Evolutionary conservation across 2,797 vertebrate species (phyloP).

Genomic region (Lindbergichthys nudifrons): DNA sequence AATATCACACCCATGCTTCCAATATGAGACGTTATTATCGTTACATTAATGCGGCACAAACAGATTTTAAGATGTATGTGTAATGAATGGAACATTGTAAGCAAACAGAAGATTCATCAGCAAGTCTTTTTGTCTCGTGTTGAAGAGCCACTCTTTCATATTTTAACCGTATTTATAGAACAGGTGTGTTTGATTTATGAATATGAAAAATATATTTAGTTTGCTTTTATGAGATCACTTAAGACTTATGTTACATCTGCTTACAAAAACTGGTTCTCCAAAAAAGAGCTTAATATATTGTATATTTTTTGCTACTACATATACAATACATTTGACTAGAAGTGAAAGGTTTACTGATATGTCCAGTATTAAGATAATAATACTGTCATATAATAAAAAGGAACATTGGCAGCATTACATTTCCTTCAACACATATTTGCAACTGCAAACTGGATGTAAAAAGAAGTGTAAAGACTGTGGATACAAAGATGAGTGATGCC

Average conservation of each 20-base stretch:
- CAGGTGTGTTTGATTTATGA: slow-evolving; percentile 4
- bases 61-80: slow-evolving; percentile 25
- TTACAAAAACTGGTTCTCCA: not conserved
- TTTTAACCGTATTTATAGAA: not conserved
- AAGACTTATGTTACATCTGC: not conserved
- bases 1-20: slow-evolving; percentile 41
- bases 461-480: no score
- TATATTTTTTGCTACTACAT: not conserved
- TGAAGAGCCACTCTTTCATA: not conserved
- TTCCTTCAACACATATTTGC: no score
- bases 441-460: no score
- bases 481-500: not conserved
- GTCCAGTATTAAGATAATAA: not conserved
- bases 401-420: no score
- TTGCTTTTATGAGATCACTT: not conserved
- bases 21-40: slow-evolving; percentile 28
- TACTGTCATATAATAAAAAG: no score
- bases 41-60: not conserved
- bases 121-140: not conserved
- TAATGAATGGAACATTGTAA: slow-evolving; percentile 20
- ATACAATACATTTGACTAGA: no score
- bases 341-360: not conserved
- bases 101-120: slow-evolving; percentile 2
- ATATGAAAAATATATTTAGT: not conserved
- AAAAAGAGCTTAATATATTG: not conserved